A percentile compares a stretch with the other conserved stretches of the same genome.
These are phyloP conservation scores for Bactericera cockerelli DNA, from an alignment of 1,140 invertebrate species.

Conservation along the genomic window DNA sequence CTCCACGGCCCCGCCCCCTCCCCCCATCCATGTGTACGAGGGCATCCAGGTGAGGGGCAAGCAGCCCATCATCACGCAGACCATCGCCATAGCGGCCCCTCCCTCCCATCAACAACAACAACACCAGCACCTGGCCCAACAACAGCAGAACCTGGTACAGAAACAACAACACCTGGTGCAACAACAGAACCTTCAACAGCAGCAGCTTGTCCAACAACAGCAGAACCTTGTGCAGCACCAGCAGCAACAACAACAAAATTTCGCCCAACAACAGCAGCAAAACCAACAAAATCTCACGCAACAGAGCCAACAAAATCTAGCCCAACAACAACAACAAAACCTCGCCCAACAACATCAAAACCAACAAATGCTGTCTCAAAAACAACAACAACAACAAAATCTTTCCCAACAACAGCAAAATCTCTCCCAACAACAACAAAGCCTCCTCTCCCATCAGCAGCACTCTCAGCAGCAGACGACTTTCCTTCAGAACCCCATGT, in stretches of 20 bases:
- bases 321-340: conserved; percentile 7
- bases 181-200: conserved; percentile 11
- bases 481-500: conserved; percentile 30
- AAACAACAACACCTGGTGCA: too few relatives aligned
- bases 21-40: conserved; percentile 47
- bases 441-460: too few relatives aligned
- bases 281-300: too few relatives aligned
- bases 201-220: neutral
- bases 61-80: conserved; percentile 18
- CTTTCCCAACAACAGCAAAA: too few relatives aligned
- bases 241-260: conserved; percentile 1
- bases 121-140: conserved; percentile 4
- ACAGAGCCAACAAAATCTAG: conserved; percentile 1
- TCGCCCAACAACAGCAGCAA: conserved; percentile 7
- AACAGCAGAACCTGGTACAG: conserved; percentile 11
- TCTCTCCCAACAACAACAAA: too few relatives aligned
- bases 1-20: conserved; percentile 24
- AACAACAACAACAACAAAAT: too few relatives aligned
- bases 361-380: too few relatives aligned
- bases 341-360: too few relatives aligned
- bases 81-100: neutral
- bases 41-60: conserved; percentile 52
- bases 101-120: conserved; percentile 7
- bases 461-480: conserved; percentile 19
- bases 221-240: conserved; percentile 12